These are phyloP conservation scores for Cheirogaleus medius DNA, from an alignment of 2,113 vertebrate genomes.

Conservation along the genomic window DNA sequence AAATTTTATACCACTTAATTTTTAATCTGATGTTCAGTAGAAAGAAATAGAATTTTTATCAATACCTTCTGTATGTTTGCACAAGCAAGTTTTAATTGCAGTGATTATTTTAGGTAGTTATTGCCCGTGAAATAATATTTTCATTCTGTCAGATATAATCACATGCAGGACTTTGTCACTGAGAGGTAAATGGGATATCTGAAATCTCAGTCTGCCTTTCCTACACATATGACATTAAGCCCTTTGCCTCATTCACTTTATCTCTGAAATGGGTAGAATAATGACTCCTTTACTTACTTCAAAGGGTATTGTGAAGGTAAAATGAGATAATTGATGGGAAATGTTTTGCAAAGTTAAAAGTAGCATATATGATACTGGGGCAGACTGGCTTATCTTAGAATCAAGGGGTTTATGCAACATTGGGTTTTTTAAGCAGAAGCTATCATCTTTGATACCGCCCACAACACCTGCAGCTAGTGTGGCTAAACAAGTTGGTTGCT, in stretches of 20 bases:
- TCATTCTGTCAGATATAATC: background rate
- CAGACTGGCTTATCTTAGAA: background rate
- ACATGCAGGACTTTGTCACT: background rate
- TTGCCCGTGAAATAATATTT: background rate
- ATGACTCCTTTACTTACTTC: background rate
- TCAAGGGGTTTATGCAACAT: background rate
- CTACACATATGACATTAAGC: background rate
- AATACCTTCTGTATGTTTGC: background rate
- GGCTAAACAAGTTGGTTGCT: background rate
- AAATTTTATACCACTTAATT: background rate
- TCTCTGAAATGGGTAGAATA: constrained; percentile 3
- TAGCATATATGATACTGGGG: background rate
- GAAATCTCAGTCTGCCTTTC: background rate
- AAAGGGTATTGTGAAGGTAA: background rate
- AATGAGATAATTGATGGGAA: background rate
- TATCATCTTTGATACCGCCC: background rate
- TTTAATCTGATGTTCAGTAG: background rate
- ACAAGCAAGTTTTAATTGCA: background rate
- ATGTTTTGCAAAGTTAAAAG: background rate
- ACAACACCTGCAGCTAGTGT: constrained; percentile 55
- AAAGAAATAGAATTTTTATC: background rate
- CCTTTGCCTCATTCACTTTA: background rate
- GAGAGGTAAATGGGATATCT: background rate
- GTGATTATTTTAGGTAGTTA: background rate
- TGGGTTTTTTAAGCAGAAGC: background rate